Base-by-base conservation (phyloP, 2,888 invertebrate species). In the Ochlodes sylvanus region DNA sequence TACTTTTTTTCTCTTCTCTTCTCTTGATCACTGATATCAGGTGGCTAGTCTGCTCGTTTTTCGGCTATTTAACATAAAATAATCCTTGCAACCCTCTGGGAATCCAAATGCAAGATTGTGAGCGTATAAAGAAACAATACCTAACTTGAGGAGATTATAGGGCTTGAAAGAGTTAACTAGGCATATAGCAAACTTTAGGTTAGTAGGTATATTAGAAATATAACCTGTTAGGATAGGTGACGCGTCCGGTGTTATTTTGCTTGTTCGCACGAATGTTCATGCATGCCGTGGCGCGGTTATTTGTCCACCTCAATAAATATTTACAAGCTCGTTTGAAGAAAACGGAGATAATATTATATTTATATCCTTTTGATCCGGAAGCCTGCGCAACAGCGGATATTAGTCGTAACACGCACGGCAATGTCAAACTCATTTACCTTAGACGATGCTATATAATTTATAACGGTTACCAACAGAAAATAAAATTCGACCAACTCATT, bases 401-500 rank as follows among this genome's bases (percentile, higher is more conserved):
- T 41, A 34, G 55, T 67, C 67, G 61, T 67, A 67, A 67, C 67
- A 61, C 55, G 55, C 42, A 65, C 60, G 79, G 80, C 77, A 83
- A 80, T 77, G 77, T 78, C 75, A 77, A 77, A 72, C 73, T 75
- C 79, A 79, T 78, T 79, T 77, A 75, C 75, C 77, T 80, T 80
- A 79, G 79, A 84, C 86, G 86, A 86, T 82, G 83, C 79, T 78
- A 83, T 85, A 85, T 87, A 84, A 87, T 85, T 83, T 84, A 80
- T 87, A 88, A 86, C 89, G 84, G 85, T 86, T 83, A 73, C 71
- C 79, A 82, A 81, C 83, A 86, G 84, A 82, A 85, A 88, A 89
- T 86, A 88, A 88, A 89, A 89, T 84, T 89, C 85, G 87, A 87
- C 88, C 81, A 81, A 75, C 80, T 84, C 86, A 90, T 90, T 91